Evolutionary conservation across 2,113 vertebrate species (phyloP), one percentile per base, ranked within the genome.

Genomic region (Syrrhaptes paradoxus): DNA sequence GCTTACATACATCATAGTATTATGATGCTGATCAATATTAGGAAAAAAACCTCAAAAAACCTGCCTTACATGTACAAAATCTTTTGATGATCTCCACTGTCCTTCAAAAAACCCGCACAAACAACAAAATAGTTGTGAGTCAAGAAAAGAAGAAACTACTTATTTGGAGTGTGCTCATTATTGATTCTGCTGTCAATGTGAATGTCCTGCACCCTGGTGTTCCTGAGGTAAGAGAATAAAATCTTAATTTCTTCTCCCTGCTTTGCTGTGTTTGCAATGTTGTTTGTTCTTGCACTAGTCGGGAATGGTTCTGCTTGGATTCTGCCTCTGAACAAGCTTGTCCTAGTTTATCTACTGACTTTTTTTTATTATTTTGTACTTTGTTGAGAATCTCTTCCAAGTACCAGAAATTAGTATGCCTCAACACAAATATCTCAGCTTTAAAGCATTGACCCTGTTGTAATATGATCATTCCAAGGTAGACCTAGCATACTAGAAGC

Each of bases 201-300:
- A 80, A 70, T 41, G 58, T 41, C 57, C 71, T 61, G 66, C 58
- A 68, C n/a, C 48, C 71, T 36, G 59, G 26, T 43, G n/a, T 24
- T 54, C 58, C 49, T 43, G 19, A 97, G 92, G 94, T 95, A 95
- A 97, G 92, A 87, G 48, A 58, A 83, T 22, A 54, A 91, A 75
- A 88, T 24, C 85, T 59, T 52, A 1, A 17, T 73, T 73, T 57
- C 58, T 84, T 74, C 68, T 73, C 41, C 31, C 5, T 79, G 34
- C 31, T 85, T 66, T 87, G 38, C 45, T 31, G 17, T 31, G 6
- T 31, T 52, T 85, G 14, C 48, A 51, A 5, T 3, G 26, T 36
- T 48, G 45, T 17, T 84, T 68, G 17, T 14, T 71, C 67, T 85
- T 25, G n/a, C 36, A 8, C 28, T 43, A 8, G 43, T 17, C 36